These are phyloP conservation scores for Bombycilla garrulus DNA, from an alignment of 2,113 vertebrate genomes.

Conservation along the genomic window DNA sequence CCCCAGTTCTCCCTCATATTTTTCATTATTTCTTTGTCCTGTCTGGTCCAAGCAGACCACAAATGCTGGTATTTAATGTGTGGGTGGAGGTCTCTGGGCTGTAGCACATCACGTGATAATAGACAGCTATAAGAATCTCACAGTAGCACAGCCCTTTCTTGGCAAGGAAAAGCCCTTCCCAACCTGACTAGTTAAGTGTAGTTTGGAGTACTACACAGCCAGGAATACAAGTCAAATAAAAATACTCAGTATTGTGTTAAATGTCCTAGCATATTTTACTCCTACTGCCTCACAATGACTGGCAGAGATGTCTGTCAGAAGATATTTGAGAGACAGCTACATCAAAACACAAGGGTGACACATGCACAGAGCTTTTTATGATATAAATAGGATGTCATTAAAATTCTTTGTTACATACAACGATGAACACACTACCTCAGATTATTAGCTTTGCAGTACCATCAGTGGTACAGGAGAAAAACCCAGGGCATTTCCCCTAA, in stretches of 20 bases:
- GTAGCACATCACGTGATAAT: accelerated
- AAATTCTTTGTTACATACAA: not conserved
- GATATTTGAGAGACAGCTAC: not conserved
- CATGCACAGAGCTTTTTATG: not conserved
- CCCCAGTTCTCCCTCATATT: not conserved
- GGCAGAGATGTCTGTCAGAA: slow-evolving; percentile 28
- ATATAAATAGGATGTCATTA: not conserved
- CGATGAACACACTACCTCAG: not conserved
- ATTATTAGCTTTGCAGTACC: not conserved
- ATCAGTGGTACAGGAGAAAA: not conserved
- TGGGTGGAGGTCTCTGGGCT: not conserved
- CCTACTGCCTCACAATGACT: not conserved
- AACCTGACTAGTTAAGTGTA: not conserved
- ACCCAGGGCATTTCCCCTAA: not conserved
- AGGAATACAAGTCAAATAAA: not conserved
- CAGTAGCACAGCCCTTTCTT: not conserved
- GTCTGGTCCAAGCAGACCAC: not conserved
- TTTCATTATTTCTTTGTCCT: not conserved
- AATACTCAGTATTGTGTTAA: not conserved
- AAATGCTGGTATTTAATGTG: accelerated
- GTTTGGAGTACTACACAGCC: not conserved
- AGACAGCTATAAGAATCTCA: not conserved
- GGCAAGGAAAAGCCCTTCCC: not conserved
- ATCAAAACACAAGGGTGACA: slow-evolving; percentile 13
- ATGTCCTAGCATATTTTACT: slow-evolving; percentile 26